phyloP scores from a whole-genome alignment of 2,113 vertebrate species.

The Miniopterus natalensis region DNA sequence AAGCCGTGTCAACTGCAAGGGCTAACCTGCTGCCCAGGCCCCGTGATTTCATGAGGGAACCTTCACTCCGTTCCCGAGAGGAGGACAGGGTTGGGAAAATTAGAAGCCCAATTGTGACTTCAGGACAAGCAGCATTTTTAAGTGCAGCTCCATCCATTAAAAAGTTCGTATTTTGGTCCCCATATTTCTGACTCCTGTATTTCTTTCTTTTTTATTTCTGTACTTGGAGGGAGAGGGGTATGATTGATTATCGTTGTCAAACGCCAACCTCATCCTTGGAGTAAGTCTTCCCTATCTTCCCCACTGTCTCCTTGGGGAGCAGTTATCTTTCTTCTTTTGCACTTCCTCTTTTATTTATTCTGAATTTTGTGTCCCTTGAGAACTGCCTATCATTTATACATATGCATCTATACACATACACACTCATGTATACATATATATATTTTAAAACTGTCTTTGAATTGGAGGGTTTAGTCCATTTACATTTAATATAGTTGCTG shows the following conservation, averaged over 20 bases:
- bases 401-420: neutral
- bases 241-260: neutral
- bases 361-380: neutral
- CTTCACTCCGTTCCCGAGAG: neutral
- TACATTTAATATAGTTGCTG: constrained; percentile 2
- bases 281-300: neutral
- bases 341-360: neutral
- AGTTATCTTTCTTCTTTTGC: neutral
- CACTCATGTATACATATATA: neutral
- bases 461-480: constrained; percentile 1
- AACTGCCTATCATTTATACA: neutral
- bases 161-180: neutral
- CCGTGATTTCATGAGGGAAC: neutral
- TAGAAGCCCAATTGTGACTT: neutral
- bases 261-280: neutral
- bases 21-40: neutral
- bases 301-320: neutral
- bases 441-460: neutral
- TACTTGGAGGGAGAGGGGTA: neutral
- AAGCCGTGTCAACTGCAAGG: neutral
- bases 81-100: neutral
- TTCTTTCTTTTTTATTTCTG: constrained; percentile 1
- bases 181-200: neutral
- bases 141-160: neutral
- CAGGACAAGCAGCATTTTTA: neutral